Evolutionary conservation across 2,797 vertebrate species (phyloP).

Genomic region (Distichodus sexfasciatus): DNA sequence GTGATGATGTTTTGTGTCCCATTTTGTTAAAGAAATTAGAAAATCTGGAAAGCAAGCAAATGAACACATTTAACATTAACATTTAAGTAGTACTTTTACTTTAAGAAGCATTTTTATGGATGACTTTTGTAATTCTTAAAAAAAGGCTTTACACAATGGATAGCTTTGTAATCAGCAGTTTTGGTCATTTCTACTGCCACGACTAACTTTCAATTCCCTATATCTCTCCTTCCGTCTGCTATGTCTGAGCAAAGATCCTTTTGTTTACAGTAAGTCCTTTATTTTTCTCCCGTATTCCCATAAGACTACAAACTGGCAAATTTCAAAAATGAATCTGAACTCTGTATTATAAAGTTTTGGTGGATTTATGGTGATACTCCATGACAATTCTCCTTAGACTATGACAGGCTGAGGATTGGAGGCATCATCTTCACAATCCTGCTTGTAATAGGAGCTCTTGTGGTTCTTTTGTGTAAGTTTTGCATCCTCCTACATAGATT

Average conservation of each 20-base stretch:
- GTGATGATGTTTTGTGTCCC: too few species aligned
- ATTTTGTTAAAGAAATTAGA: too few species aligned
- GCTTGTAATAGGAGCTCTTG: conserved; percentile 61
- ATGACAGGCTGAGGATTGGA: conserved; percentile 72
- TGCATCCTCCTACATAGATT: not conserved
- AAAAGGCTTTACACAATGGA: too few species aligned
- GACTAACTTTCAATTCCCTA: not conserved
- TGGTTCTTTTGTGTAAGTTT: conserved; percentile 69
- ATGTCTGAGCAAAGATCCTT: conserved; percentile 61
- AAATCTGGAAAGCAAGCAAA: too few species aligned
- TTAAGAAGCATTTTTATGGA: too few species aligned
- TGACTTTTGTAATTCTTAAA: too few species aligned
- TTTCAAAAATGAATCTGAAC: not conserved
- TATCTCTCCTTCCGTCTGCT: not conserved
- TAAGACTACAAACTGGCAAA: not conserved
- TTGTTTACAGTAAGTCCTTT: conserved; percentile 73
- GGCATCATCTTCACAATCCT: conserved; percentile 66
- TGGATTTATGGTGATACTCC: not conserved
- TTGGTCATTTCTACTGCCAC: not conserved
- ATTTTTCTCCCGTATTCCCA: not conserved
- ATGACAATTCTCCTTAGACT: conserved; percentile 62
- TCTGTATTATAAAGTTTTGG: not conserved
- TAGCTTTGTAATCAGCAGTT: too few species aligned
- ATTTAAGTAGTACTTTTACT: too few species aligned
- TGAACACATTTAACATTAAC: too few species aligned